Evolutionary conservation across 1,140 invertebrate species (phyloP).

Genomic region (Scaptomyza pallida): DNA sequence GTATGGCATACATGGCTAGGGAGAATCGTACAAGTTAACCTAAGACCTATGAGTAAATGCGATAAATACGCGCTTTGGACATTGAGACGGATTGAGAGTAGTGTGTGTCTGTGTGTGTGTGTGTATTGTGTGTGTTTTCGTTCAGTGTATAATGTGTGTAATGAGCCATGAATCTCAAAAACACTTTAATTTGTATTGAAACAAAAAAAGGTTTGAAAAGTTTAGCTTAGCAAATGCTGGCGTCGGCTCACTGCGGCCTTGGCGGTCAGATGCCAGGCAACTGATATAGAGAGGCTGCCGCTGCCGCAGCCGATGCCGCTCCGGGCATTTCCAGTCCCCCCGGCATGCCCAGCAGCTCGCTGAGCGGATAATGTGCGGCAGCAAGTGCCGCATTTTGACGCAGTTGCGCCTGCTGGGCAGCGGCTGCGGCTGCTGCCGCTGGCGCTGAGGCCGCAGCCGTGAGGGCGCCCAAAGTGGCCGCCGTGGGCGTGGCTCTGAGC

Average conservation of each 20-base stretch:
- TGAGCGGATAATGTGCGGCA: conserved; percentile 86
- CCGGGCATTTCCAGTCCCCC: conserved; percentile 86
- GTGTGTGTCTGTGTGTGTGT: conserved; percentile 29
- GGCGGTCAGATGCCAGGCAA: conserved; percentile 88
- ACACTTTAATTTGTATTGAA: too few relatives aligned
- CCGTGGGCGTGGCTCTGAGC: conserved; percentile 54
- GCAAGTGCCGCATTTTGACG: conserved; percentile 84
- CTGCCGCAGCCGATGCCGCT: conserved; percentile 64
- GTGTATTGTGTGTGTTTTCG: conserved; percentile 19
- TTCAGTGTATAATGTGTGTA: conserved; percentile 2
- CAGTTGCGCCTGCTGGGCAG: conserved; percentile 62
- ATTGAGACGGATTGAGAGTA: conserved; percentile 75
- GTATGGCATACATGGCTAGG: conserved; percentile 53
- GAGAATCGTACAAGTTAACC: conserved; percentile 65
- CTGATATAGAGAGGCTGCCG: conserved; percentile 86
- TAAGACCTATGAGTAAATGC: conserved; percentile 68
- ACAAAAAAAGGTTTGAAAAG: too few relatives aligned
- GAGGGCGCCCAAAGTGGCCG: conserved; percentile 51
- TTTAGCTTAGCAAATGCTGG: background rate
- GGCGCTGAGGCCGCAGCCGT: conserved; percentile 75
- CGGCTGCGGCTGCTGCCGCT: conserved; percentile 63
- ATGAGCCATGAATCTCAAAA: background rate
- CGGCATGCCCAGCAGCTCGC: conserved; percentile 88
- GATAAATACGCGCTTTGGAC: conserved; percentile 64
- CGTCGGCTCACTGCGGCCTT: conserved; percentile 84